phyloP scores from a whole-genome alignment of 2,888 invertebrate species.

The Thymelicus lineola region DNA sequence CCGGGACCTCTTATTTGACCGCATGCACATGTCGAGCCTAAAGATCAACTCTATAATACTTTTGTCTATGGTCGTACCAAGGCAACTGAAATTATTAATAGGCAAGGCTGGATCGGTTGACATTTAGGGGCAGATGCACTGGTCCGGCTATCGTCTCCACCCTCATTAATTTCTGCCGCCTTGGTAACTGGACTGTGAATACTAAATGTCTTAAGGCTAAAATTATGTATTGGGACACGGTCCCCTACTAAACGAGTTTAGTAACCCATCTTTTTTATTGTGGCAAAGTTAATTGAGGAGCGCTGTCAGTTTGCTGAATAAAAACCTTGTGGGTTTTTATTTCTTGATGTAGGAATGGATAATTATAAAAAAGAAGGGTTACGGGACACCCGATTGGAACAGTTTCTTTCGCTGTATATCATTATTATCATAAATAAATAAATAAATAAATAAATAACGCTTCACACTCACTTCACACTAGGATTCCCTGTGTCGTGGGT shows the following conservation, averaged over 20 bases:
- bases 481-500: too few relatives aligned
- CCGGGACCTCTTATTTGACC: too few relatives aligned
- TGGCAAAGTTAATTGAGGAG: constrained; percentile 3
- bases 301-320: background rate
- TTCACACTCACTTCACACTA: too few relatives aligned
- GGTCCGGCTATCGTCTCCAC: constrained; percentile 58
- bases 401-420: too few relatives aligned
- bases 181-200: constrained; percentile 60
- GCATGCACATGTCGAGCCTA: too few relatives aligned
- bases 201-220: constrained; percentile 50
- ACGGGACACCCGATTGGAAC: too few relatives aligned
- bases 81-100: constrained; percentile 78
- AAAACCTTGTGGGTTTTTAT: constrained; percentile 3
- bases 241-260: constrained; percentile 23
- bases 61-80: constrained; percentile 43
- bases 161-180: constrained; percentile 72
- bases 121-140: constrained; percentile 78
- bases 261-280: constrained; percentile 9
- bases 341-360: background rate
- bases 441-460: too few relatives aligned
- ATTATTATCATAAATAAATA: too few relatives aligned
- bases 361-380: too few relatives aligned
- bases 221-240: constrained; percentile 43
- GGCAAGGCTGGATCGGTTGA: constrained; percentile 70
- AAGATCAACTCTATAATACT: constrained; percentile 13